Evolutionary conservation across 2,888 invertebrate species (phyloP), one percentile per base, ranked within the genome.

Genomic region (Apamea sordens): DNA sequence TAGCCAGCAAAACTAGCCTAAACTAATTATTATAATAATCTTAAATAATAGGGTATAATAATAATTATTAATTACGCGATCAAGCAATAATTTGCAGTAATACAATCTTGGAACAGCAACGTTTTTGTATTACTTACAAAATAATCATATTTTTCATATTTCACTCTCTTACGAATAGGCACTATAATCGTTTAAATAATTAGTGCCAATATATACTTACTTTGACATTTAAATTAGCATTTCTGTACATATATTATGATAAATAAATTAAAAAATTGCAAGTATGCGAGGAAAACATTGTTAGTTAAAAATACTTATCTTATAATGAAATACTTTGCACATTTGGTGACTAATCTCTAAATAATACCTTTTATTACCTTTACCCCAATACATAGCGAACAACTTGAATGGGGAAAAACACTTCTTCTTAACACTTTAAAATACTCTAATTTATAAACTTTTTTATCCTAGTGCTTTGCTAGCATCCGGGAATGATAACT

Each of bases 1-100:
- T 83, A 83, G 86, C 85, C 85, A 85, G 86, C 85, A 73, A 50
- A 44, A 85, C 86, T 85, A 85, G 86, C 85, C 86, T 85, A 67
- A 77, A 59, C 15, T 71, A 47, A 75, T 74, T 63, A 50, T 4
- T 36, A 11, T 63, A 11, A 0, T 53, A 41, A 67, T 47, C 0
- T 56, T 63, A 28, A 32, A 53, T 70, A 47, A 21, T 76, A 79
- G 21, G 56, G 11, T 71, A n/a, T 41, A 65, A 10, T 6, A 59
- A 24, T 64, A 36, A 47, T 18, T 50, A 28, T 50, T 15, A 56
- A 64, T 47, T 13, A 61, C 72, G 64, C 64, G 28, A 36, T 44
- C n/a, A 53, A 82, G 72, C 64, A 73, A 72, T 36, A n/a, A 47
- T 2, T 64, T 59, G 50, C 41, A 13, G 7, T 44, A 32, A 73